Base-by-base conservation (phyloP, 2,797 vertebrate genomes). In the Myripristis murdjan region DNA sequence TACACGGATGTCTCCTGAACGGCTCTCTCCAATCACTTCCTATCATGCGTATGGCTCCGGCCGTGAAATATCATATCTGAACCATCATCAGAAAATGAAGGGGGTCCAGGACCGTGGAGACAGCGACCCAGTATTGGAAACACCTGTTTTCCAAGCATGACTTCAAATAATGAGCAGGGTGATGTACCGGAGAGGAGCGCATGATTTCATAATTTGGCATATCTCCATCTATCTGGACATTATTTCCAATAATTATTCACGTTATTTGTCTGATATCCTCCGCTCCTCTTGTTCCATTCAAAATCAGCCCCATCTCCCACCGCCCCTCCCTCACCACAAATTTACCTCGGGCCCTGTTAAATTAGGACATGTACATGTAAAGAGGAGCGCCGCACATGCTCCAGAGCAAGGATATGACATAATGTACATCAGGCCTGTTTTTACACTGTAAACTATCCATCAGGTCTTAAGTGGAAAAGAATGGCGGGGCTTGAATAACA, bases 1-100 rank as follows among this genome's bases (percentile, higher is more conserved):
- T 95, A 94, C 93, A 94, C 79, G 90, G 78, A 92, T 87, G 90
- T 92, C 88, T 86, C 84, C 81, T 85, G 87, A 90, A 49, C 55
- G 66, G 69, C 84, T 82, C 88, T 88, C 84, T 63, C 82, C 87
- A 85, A 93, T 94, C 92, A 93, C 87, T 87, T 93, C 81, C 85
- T 83, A 92, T 93, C 88, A 89, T 78, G 84, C 54, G 61, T 55
- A 44, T 23, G 18, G 83, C 81, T 85, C 73, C 78, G 79, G 81
- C 88, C 89, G 85, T 92, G 94, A 93, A 95, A 95, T 91, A 94
- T 93, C 93, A 92, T 92, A 94, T 94, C 91, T 91, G 89, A 93
- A 75, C 89, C 90, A 77, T 92, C 90, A 92, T 92, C 87, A 87
- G 87, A 86, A 84, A 87, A 74, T 20, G 65, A 84, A 85, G 64